Conservation (phyloP, 2,797 vertebrate species). For the Clarias fuscus region DNA sequence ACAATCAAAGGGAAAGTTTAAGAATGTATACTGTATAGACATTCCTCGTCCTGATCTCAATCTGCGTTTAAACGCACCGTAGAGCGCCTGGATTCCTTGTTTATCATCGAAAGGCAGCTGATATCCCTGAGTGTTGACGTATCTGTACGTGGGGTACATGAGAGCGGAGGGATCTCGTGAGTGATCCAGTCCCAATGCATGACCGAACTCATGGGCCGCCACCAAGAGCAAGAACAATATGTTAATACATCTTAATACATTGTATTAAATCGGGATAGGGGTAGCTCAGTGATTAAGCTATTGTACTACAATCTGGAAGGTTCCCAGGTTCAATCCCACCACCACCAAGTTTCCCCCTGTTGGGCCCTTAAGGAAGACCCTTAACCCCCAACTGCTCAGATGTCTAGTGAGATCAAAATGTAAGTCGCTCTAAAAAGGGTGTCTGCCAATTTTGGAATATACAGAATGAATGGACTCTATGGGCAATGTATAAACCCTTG, state of each 20-base stretch:
- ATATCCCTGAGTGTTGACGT: constrained; percentile 75
- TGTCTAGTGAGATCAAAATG: no score
- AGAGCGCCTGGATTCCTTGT: constrained; percentile 83
- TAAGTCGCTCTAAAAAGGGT: no score
- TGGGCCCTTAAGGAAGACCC: no score
- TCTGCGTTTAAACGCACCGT: constrained; percentile 69
- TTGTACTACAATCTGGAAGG: no score
- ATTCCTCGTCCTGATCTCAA: neutral
- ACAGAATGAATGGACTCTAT: neutral
- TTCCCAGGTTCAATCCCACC: no score
- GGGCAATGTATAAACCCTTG: neutral
- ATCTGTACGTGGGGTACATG: constrained; percentile 89
- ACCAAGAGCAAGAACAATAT: constrained; percentile 74
- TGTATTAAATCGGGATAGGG: no score
- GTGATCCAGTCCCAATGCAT: constrained; percentile 87
- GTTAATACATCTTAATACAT: neutral
- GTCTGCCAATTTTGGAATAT: no score
- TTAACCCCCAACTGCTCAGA: no score
- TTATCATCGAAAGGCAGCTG: constrained; percentile 80
- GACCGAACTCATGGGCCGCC: constrained; percentile 91
- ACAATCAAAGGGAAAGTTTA: neutral
- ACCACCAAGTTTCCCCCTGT: no score
- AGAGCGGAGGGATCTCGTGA: constrained; percentile 78
- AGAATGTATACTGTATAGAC: neutral
- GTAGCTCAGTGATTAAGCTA: no score